Base-by-base conservation (phyloP, 2,888 invertebrate genomes). In the Trichacis sp. region DNA sequence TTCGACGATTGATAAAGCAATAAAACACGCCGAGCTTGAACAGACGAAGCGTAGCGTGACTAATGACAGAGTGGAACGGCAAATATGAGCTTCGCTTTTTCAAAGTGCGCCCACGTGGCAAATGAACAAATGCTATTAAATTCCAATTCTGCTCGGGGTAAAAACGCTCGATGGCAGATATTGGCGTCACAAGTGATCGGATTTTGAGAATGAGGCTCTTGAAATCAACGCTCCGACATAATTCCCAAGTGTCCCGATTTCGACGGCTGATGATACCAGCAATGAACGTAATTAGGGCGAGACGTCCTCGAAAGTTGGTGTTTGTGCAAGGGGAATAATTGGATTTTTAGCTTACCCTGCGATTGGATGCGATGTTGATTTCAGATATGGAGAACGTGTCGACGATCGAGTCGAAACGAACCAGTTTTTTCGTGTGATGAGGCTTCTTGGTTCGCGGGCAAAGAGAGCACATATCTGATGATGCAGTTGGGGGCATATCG, bases 321-420 rank as follows among this genome's bases (percentile, higher is more conserved):
- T n/a, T n/a, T n/a, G n/a, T n/a, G n/a, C n/a, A n/a, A 33, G 33
- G n/a, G 9, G 9, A 20, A 30, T 50, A 15, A 20, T 24, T 47
- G 5, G 5, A 17, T 17, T 5, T 33, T 15, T 30, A n/a, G 56
- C 81, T 85, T 85, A 86, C 86, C 85, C 85, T 78, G 66, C 79
- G 76, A 57, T 79, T 81, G 64, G 75, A 79, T 68, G 81, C 76
- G 30, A 79, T 77, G 61, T 83, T 85, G 74, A 82, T 85, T 72
- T 88, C 88, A 42, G 88, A 88, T 73, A 88, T 87, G 57, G 89
- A 89, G 75, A 88, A 89, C 17, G 89, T 89, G 77, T 89, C 89
- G 74, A 89, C 88, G 71, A 87, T 85, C 6, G 89, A 88, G 80
- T 89, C 88, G 78, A 89, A 89, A 53, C 89, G 85, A 20, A 89